Evolutionary conservation across 92 coral and sea anemone species (phyloP).

Genomic region (Siderastrea siderea): DNA sequence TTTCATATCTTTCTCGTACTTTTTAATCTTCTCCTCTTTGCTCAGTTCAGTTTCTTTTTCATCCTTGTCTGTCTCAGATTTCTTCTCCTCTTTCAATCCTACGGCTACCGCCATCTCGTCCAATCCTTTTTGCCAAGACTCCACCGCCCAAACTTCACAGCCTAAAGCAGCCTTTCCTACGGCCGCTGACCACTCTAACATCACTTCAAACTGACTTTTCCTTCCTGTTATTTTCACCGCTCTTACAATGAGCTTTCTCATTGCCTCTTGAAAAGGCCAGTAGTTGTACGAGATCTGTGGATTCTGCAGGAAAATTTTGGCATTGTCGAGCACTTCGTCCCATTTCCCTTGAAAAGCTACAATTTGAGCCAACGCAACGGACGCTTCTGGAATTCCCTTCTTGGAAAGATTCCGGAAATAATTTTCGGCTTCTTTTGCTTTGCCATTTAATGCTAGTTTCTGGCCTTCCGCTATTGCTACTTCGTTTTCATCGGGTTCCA

Average conservation of each 20-base stretch:
- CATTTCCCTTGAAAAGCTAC: conserved; percentile 9
- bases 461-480: conserved; percentile 18
- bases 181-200: conserved; percentile 14
- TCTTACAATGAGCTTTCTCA: conserved; percentile 13
- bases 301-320: conserved; percentile 11
- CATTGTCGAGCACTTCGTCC: conserved; percentile 18
- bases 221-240: conserved; percentile 3
- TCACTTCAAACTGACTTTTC: conserved; percentile 8
- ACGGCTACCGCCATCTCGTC: neutral
- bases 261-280: conserved; percentile 24
- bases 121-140: conserved; percentile 1
- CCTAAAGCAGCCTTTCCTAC: conserved; percentile 8
- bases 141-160: conserved; percentile 8
- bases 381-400: conserved; percentile 18
- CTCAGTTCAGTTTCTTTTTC: neutral
- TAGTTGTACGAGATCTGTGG: conserved; percentile 14
- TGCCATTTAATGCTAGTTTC: conserved; percentile 13
- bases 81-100: neutral
- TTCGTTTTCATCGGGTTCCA: conserved; percentile 3
- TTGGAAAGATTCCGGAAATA: conserved; percentile 20
- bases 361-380: conserved; percentile 19
- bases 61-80: neutral
- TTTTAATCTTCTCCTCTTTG: conserved; percentile 20
- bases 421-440: conserved; percentile 17
- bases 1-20: conserved; percentile 14